Percentiles rank a stretch among this genome's conserved stretches.
phyloP scores from a whole-genome alignment of 2,888 invertebrate genomes.

The Platycnemis pennipes region DNA sequence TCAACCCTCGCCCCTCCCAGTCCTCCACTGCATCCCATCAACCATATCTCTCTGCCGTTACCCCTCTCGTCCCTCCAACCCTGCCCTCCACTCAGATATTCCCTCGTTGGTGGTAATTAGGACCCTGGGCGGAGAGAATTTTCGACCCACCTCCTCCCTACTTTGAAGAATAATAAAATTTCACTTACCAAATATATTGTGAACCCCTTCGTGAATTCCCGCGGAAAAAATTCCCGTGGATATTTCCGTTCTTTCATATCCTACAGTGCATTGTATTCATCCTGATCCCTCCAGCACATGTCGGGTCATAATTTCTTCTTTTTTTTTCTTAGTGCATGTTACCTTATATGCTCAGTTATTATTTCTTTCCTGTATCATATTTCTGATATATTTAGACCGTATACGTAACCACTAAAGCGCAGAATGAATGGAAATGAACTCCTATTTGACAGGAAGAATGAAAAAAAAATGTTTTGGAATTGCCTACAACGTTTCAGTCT shows the following conservation, averaged over 20 bases:
- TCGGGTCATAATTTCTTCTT: too few species aligned
- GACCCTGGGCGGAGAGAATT: neutral
- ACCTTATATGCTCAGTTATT: too few species aligned
- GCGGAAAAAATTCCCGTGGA: neutral
- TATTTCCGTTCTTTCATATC: neutral
- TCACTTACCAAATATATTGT: neutral
- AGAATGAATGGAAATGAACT: too few species aligned
- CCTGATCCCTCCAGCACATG: neutral
- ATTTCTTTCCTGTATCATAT: too few species aligned
- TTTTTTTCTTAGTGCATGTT: too few species aligned
- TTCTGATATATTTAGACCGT: too few species aligned
- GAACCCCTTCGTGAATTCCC: neutral
- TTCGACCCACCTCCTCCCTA: neutral
- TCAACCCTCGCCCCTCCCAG: too few species aligned
- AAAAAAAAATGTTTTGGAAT: too few species aligned
- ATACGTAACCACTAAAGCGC: too few species aligned
- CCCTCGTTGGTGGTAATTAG: slow-evolving; percentile 13
- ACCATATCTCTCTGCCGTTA: neutral
- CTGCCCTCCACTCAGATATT: neutral
- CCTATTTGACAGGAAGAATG: too few species aligned
- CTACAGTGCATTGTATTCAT: neutral
- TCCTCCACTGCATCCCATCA: neutral
- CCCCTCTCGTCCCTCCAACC: neutral
- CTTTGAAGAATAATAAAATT: neutral
- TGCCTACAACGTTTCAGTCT: too few species aligned